Conservation (phyloP, 2,888 invertebrate species). For the Trichogramma dendrolimi region DNA sequence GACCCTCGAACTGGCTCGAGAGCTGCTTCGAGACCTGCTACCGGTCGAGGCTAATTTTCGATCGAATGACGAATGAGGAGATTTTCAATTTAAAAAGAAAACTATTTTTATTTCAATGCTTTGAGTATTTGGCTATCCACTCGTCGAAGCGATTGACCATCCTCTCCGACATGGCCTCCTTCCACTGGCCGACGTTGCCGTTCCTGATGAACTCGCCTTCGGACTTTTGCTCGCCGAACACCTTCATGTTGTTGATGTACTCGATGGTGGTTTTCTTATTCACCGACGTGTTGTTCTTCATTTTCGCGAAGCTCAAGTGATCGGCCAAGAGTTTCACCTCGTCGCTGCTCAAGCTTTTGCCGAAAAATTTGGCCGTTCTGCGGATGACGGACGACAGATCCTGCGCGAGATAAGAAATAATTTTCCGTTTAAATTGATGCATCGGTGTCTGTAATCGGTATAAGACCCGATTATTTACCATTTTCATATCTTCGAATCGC, state of each 20-base stretch:
- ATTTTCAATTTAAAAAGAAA: not conserved
- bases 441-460: not conserved
- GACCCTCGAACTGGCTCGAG: conserved; percentile 26
- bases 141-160: conserved; percentile 52
- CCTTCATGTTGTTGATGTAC: conserved; percentile 44
- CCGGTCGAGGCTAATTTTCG: conserved; percentile 4
- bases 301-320: conserved; percentile 60
- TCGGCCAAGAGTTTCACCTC: conserved; percentile 53
- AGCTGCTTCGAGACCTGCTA: conserved; percentile 31
- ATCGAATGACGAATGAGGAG: not conserved
- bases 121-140: conserved; percentile 48
- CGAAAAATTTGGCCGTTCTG: conserved; percentile 56
- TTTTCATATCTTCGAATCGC: conserved; percentile 43
- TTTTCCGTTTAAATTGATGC: not conserved
- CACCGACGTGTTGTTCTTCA: conserved; percentile 57
- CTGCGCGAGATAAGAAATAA: not conserved
- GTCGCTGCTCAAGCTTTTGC: conserved; percentile 50
- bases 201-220: conserved; percentile 53
- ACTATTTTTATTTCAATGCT: conserved; percentile 22
- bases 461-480: conserved; percentile 30
- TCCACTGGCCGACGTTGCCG: conserved; percentile 53
- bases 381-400: conserved; percentile 24
- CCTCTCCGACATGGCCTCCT: conserved; percentile 45
- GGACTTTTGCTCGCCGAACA: conserved; percentile 15
- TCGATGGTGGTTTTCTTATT: conserved; percentile 52